Percentiles rank a stretch among this genome's conserved stretches.
phyloP scores from a whole-genome alignment of 2,113 vertebrate genomes.

The Equus przewalskii region DNA sequence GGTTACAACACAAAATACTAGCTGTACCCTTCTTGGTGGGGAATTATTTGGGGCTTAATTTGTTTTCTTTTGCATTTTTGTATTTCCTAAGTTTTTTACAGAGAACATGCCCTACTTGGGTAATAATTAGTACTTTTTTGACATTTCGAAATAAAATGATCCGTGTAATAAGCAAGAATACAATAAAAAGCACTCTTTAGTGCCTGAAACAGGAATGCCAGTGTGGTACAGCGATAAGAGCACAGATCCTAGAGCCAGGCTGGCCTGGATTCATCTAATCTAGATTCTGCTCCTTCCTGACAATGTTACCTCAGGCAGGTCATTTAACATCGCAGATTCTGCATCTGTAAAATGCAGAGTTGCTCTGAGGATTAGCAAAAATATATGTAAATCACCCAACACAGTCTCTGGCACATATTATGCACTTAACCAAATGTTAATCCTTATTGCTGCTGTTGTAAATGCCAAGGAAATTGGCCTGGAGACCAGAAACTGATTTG shows the following conservation, averaged over 20 bases:
- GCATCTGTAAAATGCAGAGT: slow-evolving; percentile 32
- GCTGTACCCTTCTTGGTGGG: background rate
- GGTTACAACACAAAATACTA: background rate
- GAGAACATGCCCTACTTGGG: background rate
- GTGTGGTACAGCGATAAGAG: background rate
- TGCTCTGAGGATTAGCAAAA: slow-evolving; percentile 62
- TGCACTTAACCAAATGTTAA: slow-evolving; percentile 36
- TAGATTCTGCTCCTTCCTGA: background rate
- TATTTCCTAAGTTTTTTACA: background rate
- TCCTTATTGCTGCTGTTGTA: background rate
- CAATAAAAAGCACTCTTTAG: background rate
- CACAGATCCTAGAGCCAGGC: slow-evolving; percentile 10
- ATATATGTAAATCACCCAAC: slow-evolving; percentile 36
- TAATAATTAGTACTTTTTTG: slow-evolving; percentile 18
- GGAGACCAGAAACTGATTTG: slow-evolving; percentile 58
- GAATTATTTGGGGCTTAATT: slow-evolving; percentile 34
- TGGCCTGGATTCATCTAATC: background rate
- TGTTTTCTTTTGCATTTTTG: slow-evolving; percentile 46
- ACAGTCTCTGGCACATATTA: slow-evolving; percentile 28
- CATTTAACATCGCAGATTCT: slow-evolving; percentile 13
- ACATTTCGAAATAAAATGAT: background rate
- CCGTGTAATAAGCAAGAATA: background rate
- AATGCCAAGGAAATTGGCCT: slow-evolving; percentile 53
- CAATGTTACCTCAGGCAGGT: slow-evolving; percentile 16
- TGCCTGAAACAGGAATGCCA: background rate